phyloP scores from a whole-genome alignment of 1,140 invertebrate genomes.

The Hyles vespertilio region DNA sequence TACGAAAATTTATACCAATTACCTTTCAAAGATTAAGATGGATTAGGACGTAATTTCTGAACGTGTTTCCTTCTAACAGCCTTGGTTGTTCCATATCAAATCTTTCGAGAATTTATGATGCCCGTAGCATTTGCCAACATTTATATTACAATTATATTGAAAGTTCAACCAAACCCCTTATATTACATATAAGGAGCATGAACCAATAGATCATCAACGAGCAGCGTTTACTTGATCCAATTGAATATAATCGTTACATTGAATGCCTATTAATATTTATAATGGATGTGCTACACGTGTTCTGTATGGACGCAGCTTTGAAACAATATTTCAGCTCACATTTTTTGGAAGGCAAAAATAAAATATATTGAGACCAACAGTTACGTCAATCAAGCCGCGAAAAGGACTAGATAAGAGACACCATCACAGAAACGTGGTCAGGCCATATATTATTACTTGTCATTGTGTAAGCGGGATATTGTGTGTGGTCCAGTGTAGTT shows the following conservation, averaged over 20 bases:
- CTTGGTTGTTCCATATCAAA: too few relatives aligned
- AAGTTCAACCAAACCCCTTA: too few relatives aligned
- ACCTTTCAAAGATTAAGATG: too few relatives aligned
- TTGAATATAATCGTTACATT: slow-evolving; percentile 6
- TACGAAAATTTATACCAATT: too few relatives aligned
- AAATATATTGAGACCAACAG: slow-evolving; percentile 23
- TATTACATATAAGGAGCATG: too few relatives aligned
- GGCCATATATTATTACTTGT: slow-evolving; percentile 65
- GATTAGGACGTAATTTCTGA: too few relatives aligned
- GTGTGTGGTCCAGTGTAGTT: slow-evolving; percentile 71
- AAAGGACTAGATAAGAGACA: slow-evolving; percentile 49
- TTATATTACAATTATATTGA: too few relatives aligned
- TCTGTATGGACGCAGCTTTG: background rate
- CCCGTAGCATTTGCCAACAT: too few relatives aligned
- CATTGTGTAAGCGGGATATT: slow-evolving; percentile 66
- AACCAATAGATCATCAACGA: slow-evolving; percentile 4
- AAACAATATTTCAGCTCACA: background rate
- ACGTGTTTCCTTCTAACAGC: too few relatives aligned
- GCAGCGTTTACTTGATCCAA: slow-evolving; percentile 1
- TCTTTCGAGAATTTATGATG: too few relatives aligned
- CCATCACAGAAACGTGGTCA: slow-evolving; percentile 44
- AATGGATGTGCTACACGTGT: too few relatives aligned
- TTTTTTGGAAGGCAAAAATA: slow-evolving; percentile 4
- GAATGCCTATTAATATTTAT: background rate
- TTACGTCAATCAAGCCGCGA: slow-evolving; percentile 48